Percentiles rank a stretch among this genome's conserved stretches.
Conservation (phyloP, 30 jellyfish, hydroid and myxozoan genomes). For the Hydractinia symbiolongicarpus region DNA sequence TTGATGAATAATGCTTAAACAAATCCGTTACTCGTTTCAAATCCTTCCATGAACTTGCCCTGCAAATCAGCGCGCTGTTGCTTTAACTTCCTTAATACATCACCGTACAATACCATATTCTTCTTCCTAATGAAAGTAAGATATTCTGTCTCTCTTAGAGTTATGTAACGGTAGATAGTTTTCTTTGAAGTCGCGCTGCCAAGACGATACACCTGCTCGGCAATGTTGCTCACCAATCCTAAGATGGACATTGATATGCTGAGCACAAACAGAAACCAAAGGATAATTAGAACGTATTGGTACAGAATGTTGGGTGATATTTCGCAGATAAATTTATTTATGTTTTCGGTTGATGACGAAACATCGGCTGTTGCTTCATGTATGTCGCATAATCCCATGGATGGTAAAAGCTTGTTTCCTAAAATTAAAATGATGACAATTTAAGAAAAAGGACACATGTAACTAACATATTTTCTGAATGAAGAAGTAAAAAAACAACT, state of each 20-base stretch:
- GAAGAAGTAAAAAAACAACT: too few species aligned
- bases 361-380: constrained; percentile 31
- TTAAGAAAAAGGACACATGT: too few species aligned
- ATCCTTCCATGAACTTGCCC: constrained; percentile 37
- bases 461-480: too few species aligned
- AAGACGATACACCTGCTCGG: constrained; percentile 17
- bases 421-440: neutral
- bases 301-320: constrained; percentile 28
- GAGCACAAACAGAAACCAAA: constrained; percentile 32
- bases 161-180: constrained; percentile 13
- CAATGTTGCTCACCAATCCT: constrained; percentile 18
- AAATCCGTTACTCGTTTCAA: constrained; percentile 47
- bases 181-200: constrained; percentile 27
- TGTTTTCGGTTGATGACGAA: constrained; percentile 1
- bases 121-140: constrained; percentile 23
- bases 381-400: constrained; percentile 42
- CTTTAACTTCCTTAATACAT: constrained; percentile 25
- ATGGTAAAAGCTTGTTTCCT: constrained; percentile 32
- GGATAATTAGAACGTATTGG: constrained; percentile 32
- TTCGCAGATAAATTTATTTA: constrained; percentile 26
- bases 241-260: constrained; percentile 25
- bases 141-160: constrained; percentile 37
- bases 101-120: constrained; percentile 41
- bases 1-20: neutral
- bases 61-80: constrained; percentile 42